Evolutionary conservation across 2,113 vertebrate species (phyloP), one percentile per base, ranked within the genome.

Genomic region (Coptodon rendalli): DNA sequence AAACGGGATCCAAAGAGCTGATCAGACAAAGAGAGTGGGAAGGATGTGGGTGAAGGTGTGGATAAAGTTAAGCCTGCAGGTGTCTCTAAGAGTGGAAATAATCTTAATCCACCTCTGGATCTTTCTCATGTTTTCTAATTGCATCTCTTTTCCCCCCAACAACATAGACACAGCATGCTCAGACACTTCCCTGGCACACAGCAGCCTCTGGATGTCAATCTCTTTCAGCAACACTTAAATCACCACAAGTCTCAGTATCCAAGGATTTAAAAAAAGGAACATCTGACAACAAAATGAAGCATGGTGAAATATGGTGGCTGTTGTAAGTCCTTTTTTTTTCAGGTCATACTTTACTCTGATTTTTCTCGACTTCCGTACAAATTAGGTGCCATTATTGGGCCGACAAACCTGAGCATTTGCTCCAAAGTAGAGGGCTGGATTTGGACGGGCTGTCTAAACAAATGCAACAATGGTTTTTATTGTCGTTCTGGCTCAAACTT

Each of bases 391-490:
- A 87, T 91, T 89, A 86, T 85, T 93, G 89, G 86, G 86, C 68
- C 6, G 91, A 82, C 83, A 84, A 88, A 91, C 78, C 22, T 63
- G 79, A 56, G 63, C 71, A 40, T 83, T 59, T 53, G 53, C 61
- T 86, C 83, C 71, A 86, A 83, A 88, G 79, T 61, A 86, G 88
- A 83, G 89, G 87, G 87, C 73, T 34, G 29, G 61, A 66, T 36
- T 93, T 94, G 90, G 93, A 94, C 8, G 24, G 63, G 31, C 59
- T 81, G 83, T 90, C 92, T 89, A 92, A 95, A 94, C 92, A 93
- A 94, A 94, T 34, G 78, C 87, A 93, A 95, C 92, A 92, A 94
- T 94, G 92, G 85, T 87, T 95, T 95, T 93, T 95, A 96, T 94
- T 94, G 92, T 95, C 27, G 45, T 14, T 38, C 88, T 93, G 93